phyloP scores from a whole-genome alignment of 64 coral and sea anemone genomes.

The Stichodactyla helianthus region DNA sequence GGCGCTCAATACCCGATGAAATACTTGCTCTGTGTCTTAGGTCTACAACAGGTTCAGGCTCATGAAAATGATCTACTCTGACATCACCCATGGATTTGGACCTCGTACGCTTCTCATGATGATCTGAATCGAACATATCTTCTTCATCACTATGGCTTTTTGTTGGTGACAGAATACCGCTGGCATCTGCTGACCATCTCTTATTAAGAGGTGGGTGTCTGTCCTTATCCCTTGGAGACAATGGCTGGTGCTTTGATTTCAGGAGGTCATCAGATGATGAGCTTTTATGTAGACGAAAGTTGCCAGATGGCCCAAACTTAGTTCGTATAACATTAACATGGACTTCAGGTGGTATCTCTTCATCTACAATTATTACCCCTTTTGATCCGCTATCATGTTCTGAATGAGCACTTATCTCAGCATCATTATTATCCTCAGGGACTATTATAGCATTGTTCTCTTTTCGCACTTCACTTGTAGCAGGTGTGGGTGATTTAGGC shows the following conservation, averaged over 20 bases:
- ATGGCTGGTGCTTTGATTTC: constrained; percentile 9
- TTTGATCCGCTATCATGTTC: constrained; percentile 3
- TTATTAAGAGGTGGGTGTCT: constrained; percentile 19
- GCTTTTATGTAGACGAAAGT: constrained; percentile 3
- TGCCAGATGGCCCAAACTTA: constrained; percentile 42
- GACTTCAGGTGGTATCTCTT: not conserved
- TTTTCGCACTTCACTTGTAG: not conserved
- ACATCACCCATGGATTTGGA: constrained; percentile 63
- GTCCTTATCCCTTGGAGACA: not conserved
- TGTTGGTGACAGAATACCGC: constrained; percentile 28
- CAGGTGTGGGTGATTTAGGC: not conserved
- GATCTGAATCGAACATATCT: constrained; percentile 21
- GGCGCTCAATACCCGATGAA: constrained; percentile 77
- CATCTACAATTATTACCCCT: not conserved
- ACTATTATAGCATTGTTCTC: not conserved
- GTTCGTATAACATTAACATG: constrained; percentile 24
- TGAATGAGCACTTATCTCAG: not conserved
- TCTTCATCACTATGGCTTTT: constrained; percentile 21
- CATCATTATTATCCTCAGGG: not conserved
- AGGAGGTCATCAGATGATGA: constrained; percentile 37
- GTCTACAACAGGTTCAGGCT: constrained; percentile 20
- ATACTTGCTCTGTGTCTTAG: constrained; percentile 67
- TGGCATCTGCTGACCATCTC: constrained; percentile 48
- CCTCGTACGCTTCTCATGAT: constrained; percentile 15
- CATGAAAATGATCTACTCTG: not conserved